These are phyloP conservation scores for Atethmia centrago DNA, from an alignment of 2,888 invertebrate species.

Conservation along the genomic window DNA sequence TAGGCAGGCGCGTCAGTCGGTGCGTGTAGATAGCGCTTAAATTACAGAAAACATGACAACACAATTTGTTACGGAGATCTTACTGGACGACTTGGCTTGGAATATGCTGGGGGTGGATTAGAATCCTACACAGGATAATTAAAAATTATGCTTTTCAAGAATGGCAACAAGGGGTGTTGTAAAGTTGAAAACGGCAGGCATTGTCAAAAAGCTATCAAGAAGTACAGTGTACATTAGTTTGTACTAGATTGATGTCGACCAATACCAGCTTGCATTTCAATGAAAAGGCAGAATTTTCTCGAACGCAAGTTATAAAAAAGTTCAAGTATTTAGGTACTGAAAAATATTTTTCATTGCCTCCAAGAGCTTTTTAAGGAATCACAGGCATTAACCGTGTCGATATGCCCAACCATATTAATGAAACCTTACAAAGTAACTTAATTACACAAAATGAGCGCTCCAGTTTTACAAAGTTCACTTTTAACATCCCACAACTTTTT, in stretches of 20 bases:
- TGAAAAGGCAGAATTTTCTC: not conserved
- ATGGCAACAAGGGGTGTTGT: too few relatives aligned
- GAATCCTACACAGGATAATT: not conserved
- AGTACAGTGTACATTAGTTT: too few relatives aligned
- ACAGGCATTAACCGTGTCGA: too few relatives aligned
- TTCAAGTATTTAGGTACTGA: too few relatives aligned
- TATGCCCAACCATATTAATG: not conserved
- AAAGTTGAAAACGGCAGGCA: not conserved
- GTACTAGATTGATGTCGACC: not conserved
- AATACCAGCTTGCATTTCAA: not conserved
- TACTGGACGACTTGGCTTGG: slow-evolving; percentile 49
- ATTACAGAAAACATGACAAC: slow-evolving; percentile 85
- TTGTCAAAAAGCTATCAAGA: too few relatives aligned
- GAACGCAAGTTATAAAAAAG: too few relatives aligned
- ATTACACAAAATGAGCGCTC: slow-evolving; percentile 1
- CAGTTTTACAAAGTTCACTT: slow-evolving; percentile 1
- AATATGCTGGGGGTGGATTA: slow-evolving; percentile 37
- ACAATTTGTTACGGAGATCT: slow-evolving; percentile 82
- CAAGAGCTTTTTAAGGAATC: not conserved
- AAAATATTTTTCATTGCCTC: too few relatives aligned
- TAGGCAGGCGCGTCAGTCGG: slow-evolving; percentile 34
- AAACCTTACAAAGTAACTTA: not conserved
- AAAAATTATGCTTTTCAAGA: not conserved
- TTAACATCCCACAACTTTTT: slow-evolving; percentile 1
- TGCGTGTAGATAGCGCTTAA: slow-evolving; percentile 75